These are phyloP conservation scores for Hyposoter didymator DNA, from an alignment of 2,888 invertebrate species.

Conservation along the genomic window DNA sequence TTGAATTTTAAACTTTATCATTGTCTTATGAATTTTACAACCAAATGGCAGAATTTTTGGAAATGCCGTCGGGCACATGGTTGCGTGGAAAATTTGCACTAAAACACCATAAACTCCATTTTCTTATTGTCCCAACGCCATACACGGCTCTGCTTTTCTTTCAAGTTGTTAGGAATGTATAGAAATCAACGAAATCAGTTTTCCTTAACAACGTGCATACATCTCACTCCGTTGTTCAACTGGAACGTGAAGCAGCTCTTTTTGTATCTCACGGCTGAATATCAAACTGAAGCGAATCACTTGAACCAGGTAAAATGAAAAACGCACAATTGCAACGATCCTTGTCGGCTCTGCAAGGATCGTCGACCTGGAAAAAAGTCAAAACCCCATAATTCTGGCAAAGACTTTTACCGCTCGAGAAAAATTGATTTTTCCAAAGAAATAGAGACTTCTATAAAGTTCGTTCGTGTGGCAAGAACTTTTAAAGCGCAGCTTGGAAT, in stretches of 20 bases:
- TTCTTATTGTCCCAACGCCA: not conserved
- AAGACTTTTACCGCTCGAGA: not conserved
- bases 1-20: too few species aligned
- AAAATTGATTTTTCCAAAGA: not conserved
- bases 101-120: not conserved
- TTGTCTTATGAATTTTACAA: not conserved
- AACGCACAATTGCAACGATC: not conserved
- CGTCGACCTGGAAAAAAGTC: not conserved
- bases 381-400: not conserved
- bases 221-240: slow-evolving; percentile 95
- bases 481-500: not conserved
- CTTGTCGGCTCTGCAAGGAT: not conserved
- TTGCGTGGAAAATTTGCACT: not conserved
- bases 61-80: too few species aligned
- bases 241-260: slow-evolving; percentile 99
- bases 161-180: not conserved
- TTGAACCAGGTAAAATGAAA: slow-evolving; percentile 89
- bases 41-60: not conserved
- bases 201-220: slow-evolving; percentile 79
- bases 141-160: not conserved
- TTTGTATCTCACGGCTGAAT: slow-evolving; percentile 98
- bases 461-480: not conserved
- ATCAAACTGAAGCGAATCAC: slow-evolving; percentile 94
- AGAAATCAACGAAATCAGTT: slow-evolving; percentile 14
- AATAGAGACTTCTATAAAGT: not conserved